Percentiles rank a stretch among this genome's conserved stretches.
Conservation (phyloP, 2,888 invertebrate species). For the Entomobrya proxima region DNA sequence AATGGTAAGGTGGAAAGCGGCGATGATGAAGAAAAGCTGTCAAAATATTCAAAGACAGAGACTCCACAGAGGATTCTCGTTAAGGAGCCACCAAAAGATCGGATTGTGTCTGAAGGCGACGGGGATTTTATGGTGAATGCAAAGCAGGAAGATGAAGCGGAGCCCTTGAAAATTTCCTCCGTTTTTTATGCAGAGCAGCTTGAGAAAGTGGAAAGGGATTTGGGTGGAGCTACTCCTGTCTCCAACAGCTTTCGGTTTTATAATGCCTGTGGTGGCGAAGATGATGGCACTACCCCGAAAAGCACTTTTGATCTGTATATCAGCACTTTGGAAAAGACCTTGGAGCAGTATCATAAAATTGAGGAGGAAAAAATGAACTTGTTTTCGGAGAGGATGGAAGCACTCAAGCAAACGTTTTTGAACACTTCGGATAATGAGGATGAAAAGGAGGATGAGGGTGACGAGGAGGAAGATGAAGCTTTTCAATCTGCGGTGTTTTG, state of each 20-base stretch:
- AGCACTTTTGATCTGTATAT: constrained; percentile 52
- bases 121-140: neutral
- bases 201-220: constrained; percentile 46
- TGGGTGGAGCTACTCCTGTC: neutral
- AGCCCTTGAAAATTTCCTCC: constrained; percentile 23
- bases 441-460: constrained; percentile 6
- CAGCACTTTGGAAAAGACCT: constrained; percentile 41
- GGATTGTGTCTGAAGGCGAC: too few species aligned
- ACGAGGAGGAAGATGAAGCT: constrained; percentile 18
- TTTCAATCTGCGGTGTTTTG: constrained; percentile 11
- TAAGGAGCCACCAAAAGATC: neutral
- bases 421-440: constrained; percentile 14
- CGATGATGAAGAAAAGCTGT: neutral
- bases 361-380: constrained; percentile 49
- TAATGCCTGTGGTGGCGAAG: neutral
- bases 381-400: constrained; percentile 50
- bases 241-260: neutral
- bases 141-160: neutral
- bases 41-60: neutral
- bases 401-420: neutral
- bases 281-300: neutral
- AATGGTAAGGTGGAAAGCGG: neutral
- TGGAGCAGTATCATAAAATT: constrained; percentile 43
- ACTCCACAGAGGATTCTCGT: neutral
- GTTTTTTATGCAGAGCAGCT: constrained; percentile 42